Conservation (phyloP, 2,113 vertebrate genomes). For the Chrysemys picta region DNA sequence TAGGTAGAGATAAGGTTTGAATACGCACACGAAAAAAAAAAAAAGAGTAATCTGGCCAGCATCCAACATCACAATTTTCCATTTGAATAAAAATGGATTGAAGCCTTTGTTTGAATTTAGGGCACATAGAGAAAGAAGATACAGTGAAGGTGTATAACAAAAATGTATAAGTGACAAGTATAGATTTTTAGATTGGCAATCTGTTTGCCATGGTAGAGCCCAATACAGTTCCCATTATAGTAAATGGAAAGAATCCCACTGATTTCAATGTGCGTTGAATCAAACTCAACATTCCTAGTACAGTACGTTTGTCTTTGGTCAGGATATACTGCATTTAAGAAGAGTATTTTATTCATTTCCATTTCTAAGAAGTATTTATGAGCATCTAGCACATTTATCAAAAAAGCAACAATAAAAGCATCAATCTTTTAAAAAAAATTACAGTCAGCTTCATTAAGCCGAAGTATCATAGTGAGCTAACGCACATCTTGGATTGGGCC, state of each 20-base stretch:
- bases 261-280: background rate
- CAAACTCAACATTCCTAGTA: background rate
- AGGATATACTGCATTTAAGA: background rate
- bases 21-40: background rate
- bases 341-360: background rate
- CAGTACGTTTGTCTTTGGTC: background rate
- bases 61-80: constrained; percentile 7
- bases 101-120: background rate
- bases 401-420: background rate
- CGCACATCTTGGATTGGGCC: background rate
- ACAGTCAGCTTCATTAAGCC: background rate
- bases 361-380: background rate
- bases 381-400: background rate
- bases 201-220: background rate
- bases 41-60: constrained; percentile 45
- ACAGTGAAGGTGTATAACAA: background rate
- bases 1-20: background rate
- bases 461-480: background rate
- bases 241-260: background rate
- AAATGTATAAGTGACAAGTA: background rate
- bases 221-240: background rate
- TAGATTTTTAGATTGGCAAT: background rate
- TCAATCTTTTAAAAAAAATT: background rate
- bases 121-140: background rate
- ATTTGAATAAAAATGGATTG: background rate